Conservation (phyloP, 2,888 invertebrate genomes). For the Plagodis pulveraria region DNA sequence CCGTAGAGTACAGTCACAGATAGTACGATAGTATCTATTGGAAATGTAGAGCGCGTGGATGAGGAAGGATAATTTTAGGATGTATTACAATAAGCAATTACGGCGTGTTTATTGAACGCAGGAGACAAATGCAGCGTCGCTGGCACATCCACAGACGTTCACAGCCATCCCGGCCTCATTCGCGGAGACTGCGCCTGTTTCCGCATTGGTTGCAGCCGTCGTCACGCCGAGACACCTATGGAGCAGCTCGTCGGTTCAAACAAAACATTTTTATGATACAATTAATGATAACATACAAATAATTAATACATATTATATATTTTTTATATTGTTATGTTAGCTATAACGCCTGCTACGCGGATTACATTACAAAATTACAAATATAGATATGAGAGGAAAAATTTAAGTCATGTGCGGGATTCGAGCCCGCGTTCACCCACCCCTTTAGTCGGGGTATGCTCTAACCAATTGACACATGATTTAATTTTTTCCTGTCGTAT, state of each 20-base stretch:
- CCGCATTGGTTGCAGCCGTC: conserved; percentile 78
- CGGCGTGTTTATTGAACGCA: conserved; percentile 37
- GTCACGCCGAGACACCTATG: conserved; percentile 73
- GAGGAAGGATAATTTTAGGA: conserved; percentile 29
- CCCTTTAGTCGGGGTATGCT: no score
- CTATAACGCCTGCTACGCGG: no score
- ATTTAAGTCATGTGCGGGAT: no score
- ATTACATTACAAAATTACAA: no score
- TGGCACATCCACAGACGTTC: conserved; percentile 51
- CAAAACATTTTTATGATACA: no score
- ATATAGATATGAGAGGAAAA: no score
- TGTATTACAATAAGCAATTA: conserved; percentile 37
- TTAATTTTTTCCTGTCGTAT: no score
- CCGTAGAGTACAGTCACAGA: neutral
- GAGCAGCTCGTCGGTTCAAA: conserved; percentile 50
- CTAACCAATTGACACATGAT: no score
- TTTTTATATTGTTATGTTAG: no score
- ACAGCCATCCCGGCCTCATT: conserved; percentile 78
- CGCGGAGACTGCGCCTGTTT: conserved; percentile 66
- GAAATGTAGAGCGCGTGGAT: conserved; percentile 16
- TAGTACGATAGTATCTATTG: neutral
- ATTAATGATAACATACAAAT: no score
- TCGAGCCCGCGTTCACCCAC: no score
- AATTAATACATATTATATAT: no score
- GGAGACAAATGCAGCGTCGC: conserved; percentile 44